Evolutionary conservation across 2,888 invertebrate genomes (phyloP).

Genomic region (Pammene fasciana): DNA sequence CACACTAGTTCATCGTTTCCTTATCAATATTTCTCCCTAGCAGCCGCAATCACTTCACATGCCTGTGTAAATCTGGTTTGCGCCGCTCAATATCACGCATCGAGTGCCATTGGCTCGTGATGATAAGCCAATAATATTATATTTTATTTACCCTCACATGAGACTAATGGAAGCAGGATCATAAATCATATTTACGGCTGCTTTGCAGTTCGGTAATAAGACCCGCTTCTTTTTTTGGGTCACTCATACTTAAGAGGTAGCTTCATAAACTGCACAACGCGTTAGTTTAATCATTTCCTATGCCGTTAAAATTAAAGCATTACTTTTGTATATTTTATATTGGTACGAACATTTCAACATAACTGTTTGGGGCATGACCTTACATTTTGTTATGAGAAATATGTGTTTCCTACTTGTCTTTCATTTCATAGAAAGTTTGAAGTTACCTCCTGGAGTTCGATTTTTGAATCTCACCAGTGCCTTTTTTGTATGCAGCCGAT

Average conservation of each 20-base stretch:
- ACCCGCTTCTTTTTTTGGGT: slow-evolving; percentile 1
- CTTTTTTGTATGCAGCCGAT: too few species aligned
- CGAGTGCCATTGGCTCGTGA: slow-evolving; percentile 28
- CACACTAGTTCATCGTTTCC: not conserved
- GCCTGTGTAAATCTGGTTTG: slow-evolving; percentile 18
- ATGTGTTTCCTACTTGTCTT: too few species aligned
- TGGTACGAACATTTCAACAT: too few species aligned
- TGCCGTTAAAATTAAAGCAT: too few species aligned
- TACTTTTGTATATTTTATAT: too few species aligned
- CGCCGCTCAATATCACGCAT: slow-evolving; percentile 11
- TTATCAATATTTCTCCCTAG: not conserved
- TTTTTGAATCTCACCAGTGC: too few species aligned
- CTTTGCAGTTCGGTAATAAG: slow-evolving; percentile 42
- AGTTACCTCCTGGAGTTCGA: too few species aligned
- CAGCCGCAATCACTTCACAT: slow-evolving; percentile 6
- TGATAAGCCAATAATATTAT: slow-evolving; percentile 47
- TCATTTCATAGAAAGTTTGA: too few species aligned
- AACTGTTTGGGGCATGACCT: too few species aligned
- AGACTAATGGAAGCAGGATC: slow-evolving; percentile 45
- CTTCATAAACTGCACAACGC: too few species aligned
- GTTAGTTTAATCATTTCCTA: too few species aligned
- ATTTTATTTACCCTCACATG: slow-evolving; percentile 45
- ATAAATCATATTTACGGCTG: slow-evolving; percentile 47
- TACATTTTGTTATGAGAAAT: too few species aligned
- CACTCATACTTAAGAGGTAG: not conserved